Evolutionary conservation across 2,888 invertebrate species (phyloP).

Genomic region (Netelia fuscicornis): DNA sequence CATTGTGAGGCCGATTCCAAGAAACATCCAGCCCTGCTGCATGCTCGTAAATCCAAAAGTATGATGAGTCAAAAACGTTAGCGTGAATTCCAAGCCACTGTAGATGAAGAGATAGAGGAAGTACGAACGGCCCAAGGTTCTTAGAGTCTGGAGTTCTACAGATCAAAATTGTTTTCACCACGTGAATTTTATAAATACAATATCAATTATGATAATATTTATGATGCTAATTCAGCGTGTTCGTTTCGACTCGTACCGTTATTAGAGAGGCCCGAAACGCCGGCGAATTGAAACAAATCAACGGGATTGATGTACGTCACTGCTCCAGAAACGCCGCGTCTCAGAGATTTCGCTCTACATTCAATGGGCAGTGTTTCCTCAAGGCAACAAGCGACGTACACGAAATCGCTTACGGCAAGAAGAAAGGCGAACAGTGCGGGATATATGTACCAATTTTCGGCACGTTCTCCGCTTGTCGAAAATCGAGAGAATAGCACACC

Average conservation of each 20-base stretch:
- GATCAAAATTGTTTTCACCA: conserved; percentile 49
- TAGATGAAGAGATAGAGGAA: conserved; percentile 97
- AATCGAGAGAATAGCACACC: conserved; percentile 94
- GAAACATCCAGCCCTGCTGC: conserved; percentile 99
- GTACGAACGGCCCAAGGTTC: conserved; percentile 91
- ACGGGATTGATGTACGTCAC: conserved; percentile 88
- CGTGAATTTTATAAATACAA: conserved; percentile 79
- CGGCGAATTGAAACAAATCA: conserved; percentile 87
- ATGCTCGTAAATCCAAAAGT: conserved; percentile 96
- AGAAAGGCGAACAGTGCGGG: conserved; percentile 92
- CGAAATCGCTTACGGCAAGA: conserved; percentile 91
- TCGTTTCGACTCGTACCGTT: conserved; percentile 82
- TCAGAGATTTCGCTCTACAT: conserved; percentile 89
- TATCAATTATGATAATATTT: conserved; percentile 78
- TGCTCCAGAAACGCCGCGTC: conserved; percentile 88
- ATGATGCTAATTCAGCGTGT: conserved; percentile 60
- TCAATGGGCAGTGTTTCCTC: conserved; percentile 93
- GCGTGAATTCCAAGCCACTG: conserved; percentile 98
- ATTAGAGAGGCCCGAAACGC: conserved; percentile 83
- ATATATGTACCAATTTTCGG: conserved; percentile 91
- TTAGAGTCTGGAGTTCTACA: conserved; percentile 89
- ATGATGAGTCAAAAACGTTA: conserved; percentile 98
- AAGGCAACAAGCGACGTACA: conserved; percentile 90
- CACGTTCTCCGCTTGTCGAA: conserved; percentile 87
- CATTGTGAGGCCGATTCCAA: conserved; percentile 97